These are phyloP conservation scores for Ciconia nigra DNA, from an alignment of 2,797 vertebrate genomes.

Conservation along the genomic window DNA sequence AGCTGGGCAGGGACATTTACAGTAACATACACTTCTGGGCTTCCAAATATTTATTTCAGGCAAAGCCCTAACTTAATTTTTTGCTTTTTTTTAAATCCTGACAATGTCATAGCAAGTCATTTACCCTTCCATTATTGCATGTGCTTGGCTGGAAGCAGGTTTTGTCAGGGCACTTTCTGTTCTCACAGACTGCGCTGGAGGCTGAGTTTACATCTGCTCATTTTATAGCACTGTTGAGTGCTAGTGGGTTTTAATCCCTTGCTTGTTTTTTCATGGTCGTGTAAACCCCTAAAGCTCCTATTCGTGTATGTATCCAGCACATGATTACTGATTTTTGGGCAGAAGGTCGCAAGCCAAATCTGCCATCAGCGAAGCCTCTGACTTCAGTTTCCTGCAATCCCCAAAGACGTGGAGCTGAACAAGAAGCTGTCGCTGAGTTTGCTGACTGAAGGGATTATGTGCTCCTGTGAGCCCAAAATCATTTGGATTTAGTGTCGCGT, in stretches of 20 bases:
- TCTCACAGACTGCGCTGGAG: background rate
- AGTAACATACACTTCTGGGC: background rate
- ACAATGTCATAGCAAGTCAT: background rate
- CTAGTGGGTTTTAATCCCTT: conserved; percentile 12
- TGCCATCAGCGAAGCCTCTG: conserved; percentile 35
- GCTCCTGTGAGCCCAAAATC: background rate
- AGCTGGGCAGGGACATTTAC: background rate
- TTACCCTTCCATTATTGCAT: background rate
- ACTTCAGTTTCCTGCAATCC: conserved; percentile 66
- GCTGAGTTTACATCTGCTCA: background rate
- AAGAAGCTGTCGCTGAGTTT: conserved; percentile 59
- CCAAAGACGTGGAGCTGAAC: conserved; percentile 34
- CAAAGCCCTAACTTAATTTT: background rate
- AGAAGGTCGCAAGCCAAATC: conserved; percentile 48
- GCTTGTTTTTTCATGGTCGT: background rate
- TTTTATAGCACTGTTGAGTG: background rate
- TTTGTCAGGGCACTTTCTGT: background rate
- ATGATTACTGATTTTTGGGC: conserved; percentile 1
- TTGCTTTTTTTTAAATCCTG: background rate
- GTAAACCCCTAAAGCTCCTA: conserved; percentile 9
- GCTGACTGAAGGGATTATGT: conserved; percentile 39
- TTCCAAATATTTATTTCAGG: background rate
- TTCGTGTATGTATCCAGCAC: background rate
- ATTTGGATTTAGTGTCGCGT: conserved; percentile 50
- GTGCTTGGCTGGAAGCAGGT: background rate